These are phyloP conservation scores for Macroramphosus scolopax DNA, from an alignment of 2,797 vertebrate species.

Conservation along the genomic window DNA sequence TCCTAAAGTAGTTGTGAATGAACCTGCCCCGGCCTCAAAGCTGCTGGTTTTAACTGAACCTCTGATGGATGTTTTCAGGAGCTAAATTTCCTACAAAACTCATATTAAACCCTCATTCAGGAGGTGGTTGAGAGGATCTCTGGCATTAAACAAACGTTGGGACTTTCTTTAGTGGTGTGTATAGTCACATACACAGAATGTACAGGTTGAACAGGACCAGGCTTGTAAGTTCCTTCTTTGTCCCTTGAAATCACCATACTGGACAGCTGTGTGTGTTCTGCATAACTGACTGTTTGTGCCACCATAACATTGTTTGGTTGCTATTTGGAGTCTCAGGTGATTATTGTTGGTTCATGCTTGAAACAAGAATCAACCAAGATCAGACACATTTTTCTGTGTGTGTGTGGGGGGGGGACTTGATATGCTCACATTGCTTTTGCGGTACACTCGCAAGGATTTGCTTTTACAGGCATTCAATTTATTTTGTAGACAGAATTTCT, in stretches of 20 bases:
- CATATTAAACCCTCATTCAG: background rate
- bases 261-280: background rate
- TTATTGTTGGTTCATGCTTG: background rate
- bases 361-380: slow-evolving; percentile 33
- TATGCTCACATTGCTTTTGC: too few species aligned
- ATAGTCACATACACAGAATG: background rate
- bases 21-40: too few species aligned
- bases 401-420: background rate
- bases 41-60: too few species aligned
- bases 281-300: too few species aligned
- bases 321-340: slow-evolving; percentile 10
- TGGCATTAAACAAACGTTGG: background rate
- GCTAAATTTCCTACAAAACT: background rate
- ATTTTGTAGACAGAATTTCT: background rate
- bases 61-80: background rate
- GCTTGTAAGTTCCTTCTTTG: too few species aligned
- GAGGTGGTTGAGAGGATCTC: background rate
- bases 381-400: too few species aligned
- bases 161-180: background rate
- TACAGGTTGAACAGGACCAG: slow-evolving; percentile 13
- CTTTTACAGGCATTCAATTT: too few species aligned
- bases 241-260: too few species aligned
- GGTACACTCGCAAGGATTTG: too few species aligned
- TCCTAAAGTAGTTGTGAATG: background rate
- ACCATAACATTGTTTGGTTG: too few species aligned